phyloP scores from a whole-genome alignment of 2,888 invertebrate species.

The Dioctria linearis region DNA sequence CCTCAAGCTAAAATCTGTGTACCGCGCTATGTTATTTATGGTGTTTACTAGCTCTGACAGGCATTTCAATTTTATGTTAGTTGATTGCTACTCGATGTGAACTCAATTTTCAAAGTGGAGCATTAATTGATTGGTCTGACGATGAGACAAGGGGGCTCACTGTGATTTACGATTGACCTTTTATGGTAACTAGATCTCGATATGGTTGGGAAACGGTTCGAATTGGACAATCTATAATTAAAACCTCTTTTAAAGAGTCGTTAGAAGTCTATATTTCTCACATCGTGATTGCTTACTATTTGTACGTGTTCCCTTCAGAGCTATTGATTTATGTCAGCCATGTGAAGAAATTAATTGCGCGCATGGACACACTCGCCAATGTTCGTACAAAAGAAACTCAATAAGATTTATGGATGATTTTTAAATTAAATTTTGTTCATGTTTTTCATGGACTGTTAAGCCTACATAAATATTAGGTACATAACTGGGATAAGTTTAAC shows the following conservation, averaged over 20 bases:
- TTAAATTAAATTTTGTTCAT: too few species aligned
- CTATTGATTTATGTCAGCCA: constrained; percentile 26
- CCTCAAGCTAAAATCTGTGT: constrained; percentile 26
- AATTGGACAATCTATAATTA: constrained; percentile 43
- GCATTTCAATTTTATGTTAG: constrained; percentile 49
- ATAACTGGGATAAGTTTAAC: too few species aligned
- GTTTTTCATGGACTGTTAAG: too few species aligned
- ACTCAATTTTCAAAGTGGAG: constrained; percentile 52
- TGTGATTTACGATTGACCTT: constrained; percentile 48
- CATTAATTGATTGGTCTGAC: constrained; percentile 51
- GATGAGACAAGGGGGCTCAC: constrained; percentile 40
- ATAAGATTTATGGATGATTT: constrained; percentile 24
- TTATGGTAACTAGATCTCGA: constrained; percentile 28
- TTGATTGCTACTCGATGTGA: constrained; percentile 52
- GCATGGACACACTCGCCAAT: constrained; percentile 11
- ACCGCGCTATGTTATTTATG: constrained; percentile 47
- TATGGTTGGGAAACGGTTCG: constrained; percentile 31
- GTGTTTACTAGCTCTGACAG: constrained; percentile 50
- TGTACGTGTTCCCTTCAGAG: constrained; percentile 14
- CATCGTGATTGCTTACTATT: constrained; percentile 27
- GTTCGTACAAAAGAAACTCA: constrained; percentile 23
- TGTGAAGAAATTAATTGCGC: constrained; percentile 31
- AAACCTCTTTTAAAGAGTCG: constrained; percentile 36
- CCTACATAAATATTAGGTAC: too few species aligned
- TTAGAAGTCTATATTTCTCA: constrained; percentile 36